phyloP scores from a whole-genome alignment of 2,888 invertebrate genomes.

The Hanleya hanleyi region DNA sequence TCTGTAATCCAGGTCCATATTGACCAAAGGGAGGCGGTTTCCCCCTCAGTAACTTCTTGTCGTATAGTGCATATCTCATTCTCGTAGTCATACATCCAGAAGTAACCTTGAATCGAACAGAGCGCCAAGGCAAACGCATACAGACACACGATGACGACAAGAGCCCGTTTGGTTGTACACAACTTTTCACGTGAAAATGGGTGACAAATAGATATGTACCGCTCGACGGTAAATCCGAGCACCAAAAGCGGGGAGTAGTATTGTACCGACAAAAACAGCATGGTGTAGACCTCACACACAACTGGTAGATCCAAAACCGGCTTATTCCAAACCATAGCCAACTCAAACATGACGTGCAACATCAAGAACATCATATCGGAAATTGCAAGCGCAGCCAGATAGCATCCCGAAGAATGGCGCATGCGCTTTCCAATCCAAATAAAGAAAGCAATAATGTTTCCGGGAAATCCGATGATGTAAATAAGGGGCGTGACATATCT shows the following conservation, averaged over 20 bases:
- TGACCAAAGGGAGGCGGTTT: conserved; percentile 57
- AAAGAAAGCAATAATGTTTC: conserved; percentile 69
- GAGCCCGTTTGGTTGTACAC: conserved; percentile 65
- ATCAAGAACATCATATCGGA: conserved; percentile 68
- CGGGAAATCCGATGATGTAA: conserved; percentile 70
- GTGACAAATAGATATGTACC: conserved; percentile 72
- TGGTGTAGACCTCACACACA: conserved; percentile 67
- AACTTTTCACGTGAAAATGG: conserved; percentile 68
- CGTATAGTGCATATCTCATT: conserved; percentile 53
- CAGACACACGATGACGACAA: conserved; percentile 59
- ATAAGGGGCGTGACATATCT: conserved; percentile 65
- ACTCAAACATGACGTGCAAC: conserved; percentile 64
- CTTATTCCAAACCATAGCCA: conserved; percentile 62
- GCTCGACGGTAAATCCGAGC: conserved; percentile 71
- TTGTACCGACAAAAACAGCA: conserved; percentile 67
- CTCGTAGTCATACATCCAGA: conserved; percentile 57
- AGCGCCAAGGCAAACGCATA: conserved; percentile 54
- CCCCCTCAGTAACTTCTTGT: conserved; percentile 44
- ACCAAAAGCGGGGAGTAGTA: conserved; percentile 70
- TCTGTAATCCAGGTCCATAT: conserved; percentile 71
- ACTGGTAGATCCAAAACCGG: conserved; percentile 55
- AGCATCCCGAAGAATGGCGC: conserved; percentile 72
- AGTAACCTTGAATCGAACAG: conserved; percentile 68
- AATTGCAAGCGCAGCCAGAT: conserved; percentile 70
- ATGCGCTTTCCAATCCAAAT: conserved; percentile 71